These are phyloP conservation scores for Apocheima hispidaria DNA, from an alignment of 2,888 invertebrate species.

Conservation along the genomic window DNA sequence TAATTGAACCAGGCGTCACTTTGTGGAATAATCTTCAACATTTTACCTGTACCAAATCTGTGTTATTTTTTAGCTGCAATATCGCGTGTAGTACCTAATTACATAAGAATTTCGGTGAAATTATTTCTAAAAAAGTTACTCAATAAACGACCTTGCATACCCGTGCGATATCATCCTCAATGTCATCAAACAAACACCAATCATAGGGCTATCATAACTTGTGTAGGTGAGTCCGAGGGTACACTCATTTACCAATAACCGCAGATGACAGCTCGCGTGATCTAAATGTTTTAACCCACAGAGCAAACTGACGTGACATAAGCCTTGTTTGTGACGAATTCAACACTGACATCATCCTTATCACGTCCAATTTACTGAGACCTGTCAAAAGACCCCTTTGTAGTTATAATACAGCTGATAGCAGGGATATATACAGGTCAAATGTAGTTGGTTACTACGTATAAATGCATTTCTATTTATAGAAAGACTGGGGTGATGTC, in stretches of 20 bases:
- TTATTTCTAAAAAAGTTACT: not conserved
- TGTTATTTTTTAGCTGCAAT: no score
- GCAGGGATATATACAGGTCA: slow-evolving; percentile 11
- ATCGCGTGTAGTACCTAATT: no score
- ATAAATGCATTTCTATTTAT: slow-evolving; percentile 23
- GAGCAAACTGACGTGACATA: slow-evolving; percentile 13
- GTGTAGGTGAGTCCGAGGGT: slow-evolving; percentile 10
- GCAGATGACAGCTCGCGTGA: slow-evolving; percentile 10
- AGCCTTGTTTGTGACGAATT: slow-evolving; percentile 11
- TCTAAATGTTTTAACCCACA: slow-evolving; percentile 11
- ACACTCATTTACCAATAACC: slow-evolving; percentile 17
- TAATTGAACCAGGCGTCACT: no score
- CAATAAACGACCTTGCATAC: not conserved
- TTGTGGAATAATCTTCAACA: no score
- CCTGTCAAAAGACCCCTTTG: slow-evolving; percentile 11
- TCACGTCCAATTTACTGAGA: slow-evolving; percentile 17
- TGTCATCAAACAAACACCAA: not conserved
- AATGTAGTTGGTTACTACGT: slow-evolving; percentile 7
- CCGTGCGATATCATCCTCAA: not conserved
- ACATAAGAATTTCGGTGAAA: no score
- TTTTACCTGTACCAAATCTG: no score
- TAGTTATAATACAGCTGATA: not conserved
- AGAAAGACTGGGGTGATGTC: slow-evolving; percentile 9
- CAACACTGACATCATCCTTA: slow-evolving; percentile 19
- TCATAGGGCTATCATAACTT: slow-evolving; percentile 8